Evolutionary conservation across 2,113 vertebrate genomes (phyloP).

Genomic region (Lethenteron camtschaticum): DNA sequence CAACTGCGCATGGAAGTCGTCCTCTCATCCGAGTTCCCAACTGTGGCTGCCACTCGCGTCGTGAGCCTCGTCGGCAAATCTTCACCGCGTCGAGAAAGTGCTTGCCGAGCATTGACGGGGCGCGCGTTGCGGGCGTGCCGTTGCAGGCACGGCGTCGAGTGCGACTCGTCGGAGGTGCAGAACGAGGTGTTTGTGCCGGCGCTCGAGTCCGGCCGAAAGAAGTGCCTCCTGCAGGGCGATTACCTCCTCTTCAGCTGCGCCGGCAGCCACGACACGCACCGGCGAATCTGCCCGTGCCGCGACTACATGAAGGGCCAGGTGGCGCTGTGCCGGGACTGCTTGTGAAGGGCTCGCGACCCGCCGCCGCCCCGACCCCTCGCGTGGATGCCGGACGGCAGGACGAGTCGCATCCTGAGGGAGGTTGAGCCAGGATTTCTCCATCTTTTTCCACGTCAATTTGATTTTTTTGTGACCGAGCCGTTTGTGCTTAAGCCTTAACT

Average conservation of each 20-base stretch:
- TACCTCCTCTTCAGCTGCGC: constrained; percentile 92
- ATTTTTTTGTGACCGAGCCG: no score
- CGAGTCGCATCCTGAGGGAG: no score
- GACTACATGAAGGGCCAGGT: constrained; percentile 98
- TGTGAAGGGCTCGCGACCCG: constrained; percentile 45
- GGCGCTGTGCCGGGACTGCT: constrained; percentile 73
- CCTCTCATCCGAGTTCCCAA: no score
- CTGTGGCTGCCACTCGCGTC: no score
- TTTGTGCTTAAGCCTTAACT: no score
- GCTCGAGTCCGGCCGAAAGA: constrained; percentile 38
- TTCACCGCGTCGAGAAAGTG: no score
- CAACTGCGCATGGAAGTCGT: no score
- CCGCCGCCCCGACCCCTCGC: constrained; percentile 32
- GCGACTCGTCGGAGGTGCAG: constrained; percentile 51
- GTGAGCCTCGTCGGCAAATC: no score
- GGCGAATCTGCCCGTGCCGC: constrained; percentile 74
- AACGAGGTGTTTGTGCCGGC: constrained; percentile 70
- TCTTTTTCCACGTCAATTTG: no score
- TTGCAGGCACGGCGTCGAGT: constrained; percentile 48
- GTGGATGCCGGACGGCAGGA: no score
- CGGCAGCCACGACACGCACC: constrained; percentile 43
- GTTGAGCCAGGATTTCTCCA: no score
- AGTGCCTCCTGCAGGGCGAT: constrained; percentile 82
- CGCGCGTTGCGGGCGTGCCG: not conserved
- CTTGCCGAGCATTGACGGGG: no score